These are phyloP conservation scores for Drosophila sulfurigaster DNA, from an alignment of 1,140 invertebrate genomes.

Conservation along the genomic window DNA sequence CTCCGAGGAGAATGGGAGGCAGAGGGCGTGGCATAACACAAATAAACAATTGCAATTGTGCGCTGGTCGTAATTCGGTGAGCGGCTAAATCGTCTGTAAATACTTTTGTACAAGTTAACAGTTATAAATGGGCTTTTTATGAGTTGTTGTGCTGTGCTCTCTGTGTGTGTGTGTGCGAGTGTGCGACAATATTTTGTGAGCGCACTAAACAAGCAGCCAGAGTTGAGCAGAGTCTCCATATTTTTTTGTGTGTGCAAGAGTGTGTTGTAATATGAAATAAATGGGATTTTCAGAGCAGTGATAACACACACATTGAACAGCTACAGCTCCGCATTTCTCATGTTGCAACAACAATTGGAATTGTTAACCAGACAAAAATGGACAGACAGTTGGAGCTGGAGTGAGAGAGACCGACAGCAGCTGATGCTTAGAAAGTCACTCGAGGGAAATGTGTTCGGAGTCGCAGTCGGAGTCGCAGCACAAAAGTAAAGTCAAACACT, in stretches of 20 bases:
- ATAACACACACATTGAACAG: slow-evolving; percentile 54
- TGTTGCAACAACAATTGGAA: slow-evolving; percentile 63
- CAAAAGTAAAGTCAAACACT: slow-evolving; percentile 46
- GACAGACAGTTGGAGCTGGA: too few species aligned
- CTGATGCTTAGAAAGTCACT: slow-evolving; percentile 64
- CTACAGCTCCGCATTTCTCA: slow-evolving; percentile 78
- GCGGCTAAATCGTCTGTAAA: slow-evolving; percentile 82
- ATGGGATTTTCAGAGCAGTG: slow-evolving; percentile 53
- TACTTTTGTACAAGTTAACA: slow-evolving; percentile 83
- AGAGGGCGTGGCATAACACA: slow-evolving; percentile 52
- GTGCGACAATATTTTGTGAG: slow-evolving; percentile 73
- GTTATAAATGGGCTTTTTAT: slow-evolving; percentile 82
- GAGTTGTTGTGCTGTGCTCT: slow-evolving; percentile 58
- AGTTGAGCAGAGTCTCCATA: background rate
- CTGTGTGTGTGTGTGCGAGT: slow-evolving; percentile 38
- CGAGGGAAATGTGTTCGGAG: slow-evolving; percentile 47
- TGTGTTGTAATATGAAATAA: slow-evolving; percentile 57
- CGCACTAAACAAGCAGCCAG: slow-evolving; percentile 29
- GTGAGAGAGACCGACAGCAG: slow-evolving; percentile 26
- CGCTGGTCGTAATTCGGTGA: slow-evolving; percentile 70
- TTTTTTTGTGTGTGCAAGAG: slow-evolving; percentile 9
- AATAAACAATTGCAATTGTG: slow-evolving; percentile 78
- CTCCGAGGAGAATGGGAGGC: background rate
- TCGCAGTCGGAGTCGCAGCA: background rate
- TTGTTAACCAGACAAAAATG: slow-evolving; percentile 13